Percentiles rank a stretch among this genome's conserved stretches.
These are phyloP conservation scores for Eunapius fragilis DNA, from an alignment of 37 sponge, comb jelly and placozoan species.

Conservation along the genomic window DNA sequence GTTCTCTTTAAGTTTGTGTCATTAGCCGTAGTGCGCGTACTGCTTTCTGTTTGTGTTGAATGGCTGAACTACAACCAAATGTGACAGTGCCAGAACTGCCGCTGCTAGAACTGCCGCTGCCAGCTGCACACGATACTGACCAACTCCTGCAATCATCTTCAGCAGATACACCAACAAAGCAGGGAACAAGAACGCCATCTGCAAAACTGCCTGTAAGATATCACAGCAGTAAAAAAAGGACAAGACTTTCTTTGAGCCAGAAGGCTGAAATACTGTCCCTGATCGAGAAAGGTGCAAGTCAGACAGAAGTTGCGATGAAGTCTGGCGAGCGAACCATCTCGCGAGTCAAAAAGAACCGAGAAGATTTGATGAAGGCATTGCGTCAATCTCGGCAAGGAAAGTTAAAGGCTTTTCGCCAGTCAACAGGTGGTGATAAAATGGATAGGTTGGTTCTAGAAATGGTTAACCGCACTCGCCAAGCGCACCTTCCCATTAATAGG, in stretches of 20 bases:
- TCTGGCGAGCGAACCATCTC: not conserved
- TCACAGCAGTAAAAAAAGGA: not conserved
- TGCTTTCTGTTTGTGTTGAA: not conserved
- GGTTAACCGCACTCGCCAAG: not conserved
- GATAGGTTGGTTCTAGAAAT: not conserved
- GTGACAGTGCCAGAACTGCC: not conserved
- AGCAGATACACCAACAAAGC: not conserved
- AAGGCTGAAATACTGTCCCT: not conserved
- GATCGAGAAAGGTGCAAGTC: not conserved
- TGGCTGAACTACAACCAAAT: not conserved
- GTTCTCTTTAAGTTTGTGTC: not conserved
- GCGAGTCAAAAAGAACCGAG: not conserved
- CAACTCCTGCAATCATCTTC: not conserved
- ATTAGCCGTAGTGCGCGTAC: not conserved
- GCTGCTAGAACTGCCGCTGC: too few relatives aligned
- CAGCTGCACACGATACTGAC: not conserved
- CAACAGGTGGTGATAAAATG: not conserved
- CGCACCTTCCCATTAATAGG: not conserved
- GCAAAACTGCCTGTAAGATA: not conserved
- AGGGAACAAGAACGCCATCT: not conserved
- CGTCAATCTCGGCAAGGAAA: not conserved
- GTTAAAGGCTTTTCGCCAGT: not conserved
- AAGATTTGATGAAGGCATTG: not conserved
- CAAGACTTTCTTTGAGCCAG: not conserved
- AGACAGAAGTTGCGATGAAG: not conserved